Percentiles rank a stretch among this genome's conserved stretches.
Conservation (phyloP, 2,113 vertebrate genomes). For the Ahaetulla prasina region DNA sequence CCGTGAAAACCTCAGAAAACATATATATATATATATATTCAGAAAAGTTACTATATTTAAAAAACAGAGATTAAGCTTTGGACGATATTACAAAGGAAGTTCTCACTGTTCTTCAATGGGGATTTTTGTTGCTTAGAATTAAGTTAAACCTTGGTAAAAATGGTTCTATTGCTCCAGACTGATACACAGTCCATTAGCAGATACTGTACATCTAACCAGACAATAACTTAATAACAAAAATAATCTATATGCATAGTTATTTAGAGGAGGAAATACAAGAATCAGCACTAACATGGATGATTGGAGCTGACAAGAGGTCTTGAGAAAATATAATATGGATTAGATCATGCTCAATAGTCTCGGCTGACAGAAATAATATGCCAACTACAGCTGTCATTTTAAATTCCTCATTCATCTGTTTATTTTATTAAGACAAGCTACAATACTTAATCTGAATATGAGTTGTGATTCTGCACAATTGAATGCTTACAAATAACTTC, state of each 20-base stretch:
- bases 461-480: background rate
- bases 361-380: background rate
- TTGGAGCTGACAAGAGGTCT: background rate
- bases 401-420: background rate
- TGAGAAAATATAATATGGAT: background rate
- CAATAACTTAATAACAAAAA: background rate
- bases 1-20: no score
- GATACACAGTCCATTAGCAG: background rate
- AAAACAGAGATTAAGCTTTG: background rate
- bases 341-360: background rate
- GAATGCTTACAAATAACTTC: background rate
- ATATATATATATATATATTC: background rate
- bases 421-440: background rate
- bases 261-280: background rate
- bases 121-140: background rate
- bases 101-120: background rate
- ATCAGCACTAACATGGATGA: background rate
- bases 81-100: background rate
- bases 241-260: background rate
- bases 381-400: background rate
- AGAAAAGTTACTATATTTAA: background rate
- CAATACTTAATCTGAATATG: background rate
- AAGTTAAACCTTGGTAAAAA: rapidly evolving
- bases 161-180: background rate
- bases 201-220: background rate